Evolutionary conservation across 2,888 invertebrate genomes (phyloP), one percentile per base, ranked within the genome.

Genomic region (Rotaria macrura): DNA sequence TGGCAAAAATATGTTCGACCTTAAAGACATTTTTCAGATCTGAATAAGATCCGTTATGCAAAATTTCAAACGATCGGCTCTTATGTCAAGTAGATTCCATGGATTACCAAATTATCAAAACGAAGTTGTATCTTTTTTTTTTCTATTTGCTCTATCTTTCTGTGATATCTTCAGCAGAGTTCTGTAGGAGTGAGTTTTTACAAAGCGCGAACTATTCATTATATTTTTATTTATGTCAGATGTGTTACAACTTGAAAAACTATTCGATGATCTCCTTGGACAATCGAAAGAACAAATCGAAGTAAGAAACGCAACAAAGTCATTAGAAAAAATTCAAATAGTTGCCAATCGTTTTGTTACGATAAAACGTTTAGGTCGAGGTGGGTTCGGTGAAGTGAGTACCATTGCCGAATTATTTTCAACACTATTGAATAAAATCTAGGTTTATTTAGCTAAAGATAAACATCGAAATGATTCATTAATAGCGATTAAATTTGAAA

Each of bases 401-500:
- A 34, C 7, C 7, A 25, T 54, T 54, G 7, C 25, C 3, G 4
- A 17, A 14, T 25, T 4, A 65, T 29, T 29, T 17, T 65, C 29
- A 2, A 2, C 38, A 20, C n/a, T 65, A n/a, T n/a, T n/a, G n/a
- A n/a, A n/a, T n/a, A n/a, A 1, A 34, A 34, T 14, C 2, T 6
- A 65, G 65, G 34, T 65, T 83, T 83, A 83, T 49, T 17, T 47
- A 83, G 83, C 83, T 83, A 43, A 49, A 83, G 83, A 83, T 49
- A 83, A n/a, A 29, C 17, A 38, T 29, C 65, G 38, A 65, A 65
- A 65, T 34, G 65, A 65, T 65, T 34, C 38, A 65, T 65, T 65
- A 40, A 40, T 74, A 34, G 86, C 86, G 0, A 74, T 86, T 40
- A 86, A 86, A 85, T 74, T 86, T 72, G 86, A 86, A 86, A 49